These are phyloP conservation scores for Atractosteus spatula DNA, from an alignment of 2,113 vertebrate species.

Conservation along the genomic window DNA sequence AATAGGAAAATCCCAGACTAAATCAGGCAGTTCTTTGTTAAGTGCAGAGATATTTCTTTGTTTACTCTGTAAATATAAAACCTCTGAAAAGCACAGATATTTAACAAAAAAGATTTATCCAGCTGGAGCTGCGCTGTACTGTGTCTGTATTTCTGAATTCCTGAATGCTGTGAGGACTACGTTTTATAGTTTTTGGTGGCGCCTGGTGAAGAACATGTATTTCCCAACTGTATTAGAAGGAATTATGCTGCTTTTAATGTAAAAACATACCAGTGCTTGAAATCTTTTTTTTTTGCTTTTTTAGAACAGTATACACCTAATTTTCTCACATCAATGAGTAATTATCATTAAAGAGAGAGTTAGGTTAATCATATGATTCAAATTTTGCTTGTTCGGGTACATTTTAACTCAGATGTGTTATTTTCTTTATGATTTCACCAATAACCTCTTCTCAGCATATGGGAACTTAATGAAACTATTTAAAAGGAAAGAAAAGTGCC, in stretches of 20 bases:
- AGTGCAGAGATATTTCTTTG: no score
- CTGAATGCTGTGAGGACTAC: no score
- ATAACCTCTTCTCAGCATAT: constrained; percentile 50
- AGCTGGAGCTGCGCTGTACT: no score
- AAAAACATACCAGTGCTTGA: neutral
- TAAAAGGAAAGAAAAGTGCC: constrained; percentile 32
- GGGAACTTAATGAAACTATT: constrained; percentile 35
- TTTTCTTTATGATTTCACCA: constrained; percentile 38
- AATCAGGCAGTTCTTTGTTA: no score
- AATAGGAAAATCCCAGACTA: no score
- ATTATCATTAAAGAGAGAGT: neutral
- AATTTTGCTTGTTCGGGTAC: constrained; percentile 42
- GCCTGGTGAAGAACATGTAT: neutral
- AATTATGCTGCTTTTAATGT: neutral
- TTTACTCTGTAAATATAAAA: no score
- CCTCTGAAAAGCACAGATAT: no score
- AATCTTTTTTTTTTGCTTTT: neutral
- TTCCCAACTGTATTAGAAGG: neutral
- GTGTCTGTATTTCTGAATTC: no score
- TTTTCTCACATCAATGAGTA: neutral
- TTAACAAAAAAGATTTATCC: no score
- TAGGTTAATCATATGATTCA: constrained; percentile 21
- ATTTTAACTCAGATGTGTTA: constrained; percentile 37
- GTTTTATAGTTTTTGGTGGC: no score
- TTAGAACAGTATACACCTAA: neutral